Conservation (phyloP, 2,888 invertebrate genomes). For the Exephanes ischioxanthus region DNA sequence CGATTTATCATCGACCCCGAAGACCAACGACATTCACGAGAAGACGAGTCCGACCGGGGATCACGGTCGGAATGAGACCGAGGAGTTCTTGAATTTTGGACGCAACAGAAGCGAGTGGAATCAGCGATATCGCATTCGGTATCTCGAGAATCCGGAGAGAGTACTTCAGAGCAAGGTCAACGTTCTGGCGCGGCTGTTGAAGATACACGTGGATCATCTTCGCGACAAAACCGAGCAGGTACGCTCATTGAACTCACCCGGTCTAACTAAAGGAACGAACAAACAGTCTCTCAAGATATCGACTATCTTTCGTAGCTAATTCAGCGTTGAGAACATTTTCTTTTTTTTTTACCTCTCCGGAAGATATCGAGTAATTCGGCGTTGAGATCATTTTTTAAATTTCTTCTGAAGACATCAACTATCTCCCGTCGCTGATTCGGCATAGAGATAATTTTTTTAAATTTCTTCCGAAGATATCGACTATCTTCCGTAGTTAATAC, state of each 20-base stretch:
- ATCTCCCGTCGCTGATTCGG: too few species aligned
- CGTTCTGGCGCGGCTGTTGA: slow-evolving; percentile 73
- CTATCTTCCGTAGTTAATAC: too few species aligned
- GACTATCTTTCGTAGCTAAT: too few species aligned
- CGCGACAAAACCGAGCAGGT: slow-evolving; percentile 77
- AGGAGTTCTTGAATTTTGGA: slow-evolving; percentile 61
- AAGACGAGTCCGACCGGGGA: neutral
- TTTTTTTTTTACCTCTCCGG: too few species aligned
- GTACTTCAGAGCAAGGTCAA: slow-evolving; percentile 72
- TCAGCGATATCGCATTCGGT: slow-evolving; percentile 59
- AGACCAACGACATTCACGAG: neutral
- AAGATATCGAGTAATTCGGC: too few species aligned
- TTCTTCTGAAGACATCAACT: neutral
- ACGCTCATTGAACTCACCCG: slow-evolving; percentile 17
- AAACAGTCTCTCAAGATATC: neutral
- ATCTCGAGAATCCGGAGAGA: slow-evolving; percentile 63
- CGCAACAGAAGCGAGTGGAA: slow-evolving; percentile 55
- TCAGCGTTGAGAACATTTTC: too few species aligned
- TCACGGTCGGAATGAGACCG: slow-evolving; percentile 34
- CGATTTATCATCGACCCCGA: neutral
- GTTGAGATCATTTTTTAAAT: too few species aligned
- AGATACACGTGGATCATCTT: slow-evolving; percentile 75
- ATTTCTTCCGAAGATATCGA: too few species aligned
- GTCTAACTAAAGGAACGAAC: neutral
- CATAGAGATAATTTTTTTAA: too few species aligned